Base-by-base conservation (phyloP, 2,113 vertebrate species). In the Eurystomus gularis region DNA sequence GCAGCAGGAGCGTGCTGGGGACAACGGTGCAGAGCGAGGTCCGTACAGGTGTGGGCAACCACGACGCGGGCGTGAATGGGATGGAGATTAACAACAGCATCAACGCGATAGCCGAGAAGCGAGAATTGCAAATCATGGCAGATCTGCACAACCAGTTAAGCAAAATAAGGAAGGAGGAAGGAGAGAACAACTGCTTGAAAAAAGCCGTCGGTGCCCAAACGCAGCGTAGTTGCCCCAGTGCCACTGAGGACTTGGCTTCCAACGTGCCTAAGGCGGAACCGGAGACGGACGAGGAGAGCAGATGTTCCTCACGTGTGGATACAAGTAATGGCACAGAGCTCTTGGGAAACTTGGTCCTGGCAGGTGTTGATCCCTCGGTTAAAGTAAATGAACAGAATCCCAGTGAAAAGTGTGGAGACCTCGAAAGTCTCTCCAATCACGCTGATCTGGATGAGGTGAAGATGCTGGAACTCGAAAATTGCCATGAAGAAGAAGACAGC, bases 371-470 rank as follows among this genome's bases (percentile, higher is more conserved):
- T 88, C 66, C 94, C 89, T 69, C 97, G 5, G 44, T 79, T 85
- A 73, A 20, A 39, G 61, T 39, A 42, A 78, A 55, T 1, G 75
- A 66, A 78, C 93, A 83, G 10, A 81, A 31, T 9, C 90, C 93
- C 46, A 13, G 40, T 23, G 98, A 85, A 11, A 97, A 94, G 26
- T 82, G 97, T 33, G 94, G 96, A 8, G 98, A 96, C 3, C 64
- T 97, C 2, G 97, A 98, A 96, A 35, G 39, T 18, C 37, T 94
- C 4, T 46, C 70, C 0, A 58, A 40, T 9, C 94, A 98, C 24
- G 95, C 94, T 0, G 98, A 98, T 6, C 97, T 99, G 94, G 99
- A 99, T 65, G 98, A 99, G 82, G 98, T 99, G 82, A 99, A 99
- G 46, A 98, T 99, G 84, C 92, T 99, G 3, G 98, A 99, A 89